These are phyloP conservation scores for Oscheius sp. DNA, from an alignment of 1,140 invertebrate genomes.

Conservation along the genomic window DNA sequence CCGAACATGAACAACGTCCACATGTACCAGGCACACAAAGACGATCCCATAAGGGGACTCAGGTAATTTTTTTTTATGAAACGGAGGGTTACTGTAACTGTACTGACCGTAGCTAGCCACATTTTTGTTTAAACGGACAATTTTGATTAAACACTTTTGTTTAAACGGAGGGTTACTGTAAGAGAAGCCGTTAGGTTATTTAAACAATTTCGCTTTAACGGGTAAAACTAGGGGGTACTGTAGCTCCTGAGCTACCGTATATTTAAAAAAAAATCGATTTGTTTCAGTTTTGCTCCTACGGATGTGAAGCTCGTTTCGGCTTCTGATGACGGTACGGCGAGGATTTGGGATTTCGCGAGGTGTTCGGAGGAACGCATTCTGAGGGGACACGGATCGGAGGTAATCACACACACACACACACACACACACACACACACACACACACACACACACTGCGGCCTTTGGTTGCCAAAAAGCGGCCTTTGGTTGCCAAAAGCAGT, in stretches of 20 bases:
- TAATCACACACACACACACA: too few relatives aligned
- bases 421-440: too few relatives aligned
- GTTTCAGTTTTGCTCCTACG: slow-evolving; percentile 89
- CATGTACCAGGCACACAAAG: slow-evolving; percentile 99
- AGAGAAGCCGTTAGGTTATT: too few relatives aligned
- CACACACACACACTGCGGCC: too few relatives aligned
- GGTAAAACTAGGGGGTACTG: too few relatives aligned
- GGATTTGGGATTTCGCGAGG: slow-evolving; percentile 96
- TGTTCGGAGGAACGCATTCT: slow-evolving; percentile 94
- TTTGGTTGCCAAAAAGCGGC: too few relatives aligned
- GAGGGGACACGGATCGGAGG: slow-evolving; percentile 93
- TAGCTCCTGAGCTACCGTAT: too few relatives aligned
- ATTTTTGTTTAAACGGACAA: background rate
- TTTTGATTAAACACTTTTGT: background rate
- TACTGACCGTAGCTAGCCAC: background rate
- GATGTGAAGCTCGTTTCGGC: slow-evolving; percentile 98
- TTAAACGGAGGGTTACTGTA: background rate
- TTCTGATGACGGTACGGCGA: slow-evolving; percentile 95
- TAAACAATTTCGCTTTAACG: too few relatives aligned
- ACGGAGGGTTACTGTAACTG: background rate
- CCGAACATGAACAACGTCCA: slow-evolving; percentile 99
- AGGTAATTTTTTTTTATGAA: slow-evolving; percentile 68
- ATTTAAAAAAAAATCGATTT: background rate
- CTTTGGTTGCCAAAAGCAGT: too few relatives aligned
- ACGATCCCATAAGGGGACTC: slow-evolving; percentile 92